Base-by-base conservation (phyloP, 2,797 vertebrate species). In the Falco biarmicus region DNA sequence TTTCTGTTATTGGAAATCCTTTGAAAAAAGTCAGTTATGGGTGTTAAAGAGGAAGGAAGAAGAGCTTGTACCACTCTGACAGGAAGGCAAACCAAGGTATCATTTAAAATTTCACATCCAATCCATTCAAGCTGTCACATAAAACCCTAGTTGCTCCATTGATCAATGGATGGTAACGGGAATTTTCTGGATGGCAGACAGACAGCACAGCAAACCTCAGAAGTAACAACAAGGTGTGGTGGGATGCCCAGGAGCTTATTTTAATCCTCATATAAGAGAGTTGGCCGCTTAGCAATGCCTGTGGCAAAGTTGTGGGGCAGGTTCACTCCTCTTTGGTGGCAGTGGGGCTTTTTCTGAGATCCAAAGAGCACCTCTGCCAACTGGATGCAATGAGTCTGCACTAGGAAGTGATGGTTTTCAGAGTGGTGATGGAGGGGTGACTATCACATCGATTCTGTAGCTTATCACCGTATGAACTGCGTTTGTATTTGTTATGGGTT, bases 21-120 rank as follows among this genome's bases (percentile, higher is more conserved):
- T 95, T 65, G 54, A 78, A 69, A 50, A 68, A 60, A 80, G 43
- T 80, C 32, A 34, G 37, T 73, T 92, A 45, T 17, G 32, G 69
- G 66, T 90, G 63, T 80, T 90, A 80, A 86, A 88, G 79, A 95
- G 47, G 73, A 95, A 97, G 85, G 53, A 92, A 91, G 63, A 90
- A 80, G 75, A 81, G 10, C 51, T 95, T 84, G 45, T 75, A 75
- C 69, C 51, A 84, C 45, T 82, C 83, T 84, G 84, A 73, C 68
- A 73, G 78, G 74, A 84, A 94, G 74, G 50, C 80, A 74, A 82
- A 80, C 12, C 20, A 69, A 92, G 57, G 60, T 77, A 70, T 13
- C 31, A 82, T 69, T 93, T 50, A 47, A 61, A 94, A 69, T 70
- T 61, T 84, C 84, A 79, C 54, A 50, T 78, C 76, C 59, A 32